A percentile compares a stretch with the other conserved stretches of the same genome.
Conservation (phyloP, 1,140 invertebrate species). For the Vollenhovia emeryi region DNA sequence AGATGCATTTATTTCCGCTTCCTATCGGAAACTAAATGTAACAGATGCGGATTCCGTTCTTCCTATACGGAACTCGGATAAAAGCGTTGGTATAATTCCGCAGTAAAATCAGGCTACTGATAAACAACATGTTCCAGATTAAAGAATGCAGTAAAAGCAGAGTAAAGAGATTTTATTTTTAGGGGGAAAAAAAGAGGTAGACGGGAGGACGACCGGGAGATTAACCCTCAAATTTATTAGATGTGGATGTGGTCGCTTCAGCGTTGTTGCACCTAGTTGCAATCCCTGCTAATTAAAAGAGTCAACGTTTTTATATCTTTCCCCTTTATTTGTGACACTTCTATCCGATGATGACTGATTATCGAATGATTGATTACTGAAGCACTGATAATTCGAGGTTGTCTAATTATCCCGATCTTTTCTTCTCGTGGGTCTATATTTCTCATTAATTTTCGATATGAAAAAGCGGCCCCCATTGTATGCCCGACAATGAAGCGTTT, state of each 20-base stretch:
- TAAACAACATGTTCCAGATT: slow-evolving; percentile 18
- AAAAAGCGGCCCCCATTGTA: slow-evolving; percentile 29
- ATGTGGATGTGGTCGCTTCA: background rate
- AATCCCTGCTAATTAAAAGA: background rate
- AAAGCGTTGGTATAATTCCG: slow-evolving; percentile 46
- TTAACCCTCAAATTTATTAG: background rate
- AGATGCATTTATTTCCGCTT: slow-evolving; percentile 39
- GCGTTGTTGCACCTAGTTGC: background rate
- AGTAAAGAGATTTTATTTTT: background rate
- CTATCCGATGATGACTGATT: background rate
- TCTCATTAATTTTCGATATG: background rate
- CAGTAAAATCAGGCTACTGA: slow-evolving; percentile 20
- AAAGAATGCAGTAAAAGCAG: background rate
- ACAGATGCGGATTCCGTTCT: slow-evolving; percentile 42
- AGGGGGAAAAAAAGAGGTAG: background rate
- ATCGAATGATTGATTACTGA: background rate
- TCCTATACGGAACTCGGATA: slow-evolving; percentile 20
- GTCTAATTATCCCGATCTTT: slow-evolving; percentile 6
- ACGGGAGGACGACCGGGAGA: background rate
- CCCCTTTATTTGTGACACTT: background rate
- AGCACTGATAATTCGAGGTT: background rate
- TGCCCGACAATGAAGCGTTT: slow-evolving; percentile 30
- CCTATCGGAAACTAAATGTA: slow-evolving; percentile 44
- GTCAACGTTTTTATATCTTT: background rate
- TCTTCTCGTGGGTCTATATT: background rate